Evolutionary conservation across 92 coral and sea anemone genomes (phyloP), one percentile per base, ranked within the genome.

Genomic region (Pocillopora grandis): DNA sequence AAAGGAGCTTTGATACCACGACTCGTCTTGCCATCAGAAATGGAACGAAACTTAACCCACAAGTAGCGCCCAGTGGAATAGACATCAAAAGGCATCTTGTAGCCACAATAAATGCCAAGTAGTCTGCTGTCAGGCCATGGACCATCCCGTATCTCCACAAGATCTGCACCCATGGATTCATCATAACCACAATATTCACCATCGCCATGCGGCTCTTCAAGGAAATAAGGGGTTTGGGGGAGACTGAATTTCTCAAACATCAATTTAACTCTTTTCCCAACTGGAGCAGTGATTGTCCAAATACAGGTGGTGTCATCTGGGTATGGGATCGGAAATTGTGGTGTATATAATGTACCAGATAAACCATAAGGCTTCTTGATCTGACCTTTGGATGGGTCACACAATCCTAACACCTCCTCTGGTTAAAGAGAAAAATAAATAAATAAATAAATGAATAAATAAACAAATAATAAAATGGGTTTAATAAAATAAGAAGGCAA

Each of bases 321-420:
- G 66, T 75, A 75, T 2, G 79, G 79, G 31, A 27, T 49, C 3
- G 79, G 79, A 20, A 57, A 75, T 15, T 58, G 52, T 0, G 79
- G 79, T 63, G 36, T 58, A 15, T 57, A 75, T 13, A 75, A 18
- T 20, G 79, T 75, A 58, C 79, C 79, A 3, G 79, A 75, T 12
- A 49, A 75, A n/a, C 77, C 77, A 55, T 2, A 2, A 0, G 57
- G 62, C 2, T 23, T n/a, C 17, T 1, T 12, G 10, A 52, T 36
- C 12, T 20, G 17, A 1, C 63, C 8, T 42, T 3, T 42, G 4
- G 52, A 42, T 42, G 52, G 52, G 52, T 7, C 1, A 4, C 52
- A 42, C 52, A 42, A 42, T 42, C 52, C 52, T 42, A 42, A 42
- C 8, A 7, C 52, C 8, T 42, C 52, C 52, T 42, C 52, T 42